phyloP scores from a whole-genome alignment of 2,888 invertebrate species.

The Pseudolycoriella hygida region DNA sequence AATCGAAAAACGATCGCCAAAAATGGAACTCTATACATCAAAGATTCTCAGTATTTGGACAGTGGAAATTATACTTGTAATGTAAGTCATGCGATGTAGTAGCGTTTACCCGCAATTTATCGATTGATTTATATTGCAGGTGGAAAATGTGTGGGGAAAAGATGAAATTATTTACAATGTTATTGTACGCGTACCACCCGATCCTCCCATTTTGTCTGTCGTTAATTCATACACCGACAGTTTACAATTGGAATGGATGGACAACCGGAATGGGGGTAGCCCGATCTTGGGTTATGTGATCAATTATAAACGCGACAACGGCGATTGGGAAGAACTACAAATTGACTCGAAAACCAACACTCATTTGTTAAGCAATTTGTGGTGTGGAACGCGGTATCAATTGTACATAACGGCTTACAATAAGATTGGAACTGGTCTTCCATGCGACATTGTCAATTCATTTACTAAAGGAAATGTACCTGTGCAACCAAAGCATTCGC shows the following conservation, averaged over 20 bases:
- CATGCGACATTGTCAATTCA: constrained; percentile 74
- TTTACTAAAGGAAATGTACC: constrained; percentile 68
- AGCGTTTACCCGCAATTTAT: too few species aligned
- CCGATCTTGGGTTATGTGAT: constrained; percentile 71
- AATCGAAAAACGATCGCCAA: constrained; percentile 43
- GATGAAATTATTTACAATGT: constrained; percentile 64
- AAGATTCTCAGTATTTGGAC: constrained; percentile 59
- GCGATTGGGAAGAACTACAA: constrained; percentile 83
- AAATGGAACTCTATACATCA: constrained; percentile 58
- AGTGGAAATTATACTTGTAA: constrained; percentile 81
- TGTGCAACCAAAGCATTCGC: constrained; percentile 60
- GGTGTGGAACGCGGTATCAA: constrained; percentile 78
- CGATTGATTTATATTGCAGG: too few species aligned
- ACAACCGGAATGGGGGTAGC: constrained; percentile 66
- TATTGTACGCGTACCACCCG: constrained; percentile 62
- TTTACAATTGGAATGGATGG: constrained; percentile 63
- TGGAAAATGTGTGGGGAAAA: constrained; percentile 66
- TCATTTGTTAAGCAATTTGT: constrained; percentile 61
- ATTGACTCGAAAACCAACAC: constrained; percentile 66
- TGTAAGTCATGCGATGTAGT: too few species aligned
- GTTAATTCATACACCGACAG: constrained; percentile 70
- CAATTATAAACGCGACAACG: constrained; percentile 76
- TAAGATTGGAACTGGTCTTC: constrained; percentile 73
- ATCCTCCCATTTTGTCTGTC: constrained; percentile 64
- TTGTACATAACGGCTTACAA: constrained; percentile 82